Evolutionary conservation across 1,140 invertebrate species (phyloP), one percentile per base, ranked within the genome.

Genomic region (Saccostrea echinata): DNA sequence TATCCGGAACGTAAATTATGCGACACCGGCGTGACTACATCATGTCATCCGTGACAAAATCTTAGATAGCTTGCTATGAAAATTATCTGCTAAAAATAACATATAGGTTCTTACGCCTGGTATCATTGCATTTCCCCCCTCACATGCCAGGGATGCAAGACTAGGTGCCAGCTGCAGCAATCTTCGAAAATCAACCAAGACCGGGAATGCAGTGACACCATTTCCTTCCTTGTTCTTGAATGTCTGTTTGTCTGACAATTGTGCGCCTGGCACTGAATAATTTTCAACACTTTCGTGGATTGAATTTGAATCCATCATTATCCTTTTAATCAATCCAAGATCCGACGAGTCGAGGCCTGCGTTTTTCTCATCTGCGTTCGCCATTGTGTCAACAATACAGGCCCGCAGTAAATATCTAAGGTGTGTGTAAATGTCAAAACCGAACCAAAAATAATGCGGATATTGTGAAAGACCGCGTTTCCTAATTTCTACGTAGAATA

Each of bases 361-460:
- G 51, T 86, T 85, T 76, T 76, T 30, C 83, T 52, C 71, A 85
- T 76, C 76, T 68, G 84, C 76, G 82, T 89, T 91, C 88, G 92
- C 92, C 92, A 93, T 93, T 86, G 90, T 93, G 91, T 92, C 91
- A 93, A 93, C 92, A 93, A 91, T 89, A 68, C 88, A 91, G 92
- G 88, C 83, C 88, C 90, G 92, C 90, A 90, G 89, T 86, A 88
- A 93, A 93, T 93, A 87, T 71, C 88, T 53, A 83, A 33, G 68
- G 68, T 83, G 81, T 53, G 51, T 83, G 51, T 83, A 83, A 83
- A 52, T 16, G 30, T 24, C 81, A 52, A 51, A 83, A 51, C 21
- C 81, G 35, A 18, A 83, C 6, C 43, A 8, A 43, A 43, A 43
- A 8, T 43, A 43, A 43, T 43, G 9, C 43, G 43, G 43, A 9